Conservation (phyloP, 2,888 invertebrate species). For the Limnephilus auricula region DNA sequence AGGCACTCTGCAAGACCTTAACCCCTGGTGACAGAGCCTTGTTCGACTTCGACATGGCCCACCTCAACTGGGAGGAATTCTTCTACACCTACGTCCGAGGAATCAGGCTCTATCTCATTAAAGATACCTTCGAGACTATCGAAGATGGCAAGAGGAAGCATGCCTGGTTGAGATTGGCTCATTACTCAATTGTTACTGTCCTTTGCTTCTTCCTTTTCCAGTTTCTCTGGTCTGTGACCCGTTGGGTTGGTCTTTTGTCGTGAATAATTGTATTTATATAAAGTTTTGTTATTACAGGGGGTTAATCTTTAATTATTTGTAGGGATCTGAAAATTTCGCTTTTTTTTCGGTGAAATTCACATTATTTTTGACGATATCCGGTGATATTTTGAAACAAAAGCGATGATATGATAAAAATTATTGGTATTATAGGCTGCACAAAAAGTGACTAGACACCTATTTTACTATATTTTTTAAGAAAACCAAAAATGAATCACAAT, state of each 20-base stretch:
- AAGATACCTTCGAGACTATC: slow-evolving; percentile 84
- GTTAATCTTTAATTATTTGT: not conserved
- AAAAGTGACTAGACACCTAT: too few relatives aligned
- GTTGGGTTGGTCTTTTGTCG: not conserved
- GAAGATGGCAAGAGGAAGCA: slow-evolving; percentile 77
- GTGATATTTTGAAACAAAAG: too few relatives aligned
- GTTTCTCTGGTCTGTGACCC: not conserved
- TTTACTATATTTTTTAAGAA: too few relatives aligned
- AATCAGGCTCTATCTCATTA: slow-evolving; percentile 84
- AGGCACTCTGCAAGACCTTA: slow-evolving; percentile 77
- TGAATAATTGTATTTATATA: not conserved
- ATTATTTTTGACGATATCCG: too few relatives aligned
- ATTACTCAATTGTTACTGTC: slow-evolving; percentile 45
- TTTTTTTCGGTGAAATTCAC: too few relatives aligned
- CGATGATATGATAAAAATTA: too few relatives aligned
- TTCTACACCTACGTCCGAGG: slow-evolving; percentile 84
- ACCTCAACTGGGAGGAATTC: slow-evolving; percentile 83
- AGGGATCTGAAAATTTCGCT: too few relatives aligned
- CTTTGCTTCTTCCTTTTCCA: not conserved
- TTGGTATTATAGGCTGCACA: too few relatives aligned
- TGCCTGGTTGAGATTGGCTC: slow-evolving; percentile 45
- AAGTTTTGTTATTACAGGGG: not conserved
- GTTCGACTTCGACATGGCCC: slow-evolving; percentile 82
- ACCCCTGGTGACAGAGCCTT: slow-evolving; percentile 78
- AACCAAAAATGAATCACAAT: too few relatives aligned